Evolutionary conservation across 2,888 invertebrate species (phyloP).

Genomic region (Eumerus sabulonum): DNA sequence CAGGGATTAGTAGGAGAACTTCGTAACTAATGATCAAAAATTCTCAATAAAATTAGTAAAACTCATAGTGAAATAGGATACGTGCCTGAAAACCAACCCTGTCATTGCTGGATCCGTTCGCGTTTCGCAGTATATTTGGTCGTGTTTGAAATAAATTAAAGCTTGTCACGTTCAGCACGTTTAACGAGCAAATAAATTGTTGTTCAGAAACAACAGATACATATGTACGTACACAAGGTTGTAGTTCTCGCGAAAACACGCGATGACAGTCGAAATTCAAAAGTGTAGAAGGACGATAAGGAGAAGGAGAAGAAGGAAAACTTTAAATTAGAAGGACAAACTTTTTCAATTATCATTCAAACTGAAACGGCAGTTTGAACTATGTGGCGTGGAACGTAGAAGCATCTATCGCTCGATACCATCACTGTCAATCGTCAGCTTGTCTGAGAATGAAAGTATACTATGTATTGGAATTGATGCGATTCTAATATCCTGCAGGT

Average conservation of each 20-base stretch:
- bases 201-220: slow-evolving; percentile 17
- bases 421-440: too few species aligned
- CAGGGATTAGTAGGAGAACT: background rate
- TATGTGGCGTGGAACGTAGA: slow-evolving; percentile 28
- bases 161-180: slow-evolving; percentile 59
- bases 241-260: slow-evolving; percentile 27
- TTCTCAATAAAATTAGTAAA: slow-evolving; percentile 22
- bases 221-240: slow-evolving; percentile 32
- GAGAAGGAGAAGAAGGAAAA: slow-evolving; percentile 25
- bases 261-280: slow-evolving; percentile 5
- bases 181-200: slow-evolving; percentile 56
- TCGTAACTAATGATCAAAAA: slow-evolving; percentile 16
- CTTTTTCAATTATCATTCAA: slow-evolving; percentile 74
- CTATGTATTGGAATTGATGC: too few species aligned
- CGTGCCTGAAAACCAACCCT: slow-evolving; percentile 15
- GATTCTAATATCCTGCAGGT: slow-evolving; percentile 20
- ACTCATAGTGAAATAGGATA: background rate
- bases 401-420: too few species aligned
- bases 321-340: slow-evolving; percentile 75
- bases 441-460: too few species aligned
- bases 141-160: slow-evolving; percentile 42
- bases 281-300: background rate
- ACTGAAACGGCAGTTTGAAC: slow-evolving; percentile 11
- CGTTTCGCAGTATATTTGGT: background rate
- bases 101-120: background rate